phyloP scores from a whole-genome alignment of 2,113 vertebrate species.

The Pandion haliaetus region DNA sequence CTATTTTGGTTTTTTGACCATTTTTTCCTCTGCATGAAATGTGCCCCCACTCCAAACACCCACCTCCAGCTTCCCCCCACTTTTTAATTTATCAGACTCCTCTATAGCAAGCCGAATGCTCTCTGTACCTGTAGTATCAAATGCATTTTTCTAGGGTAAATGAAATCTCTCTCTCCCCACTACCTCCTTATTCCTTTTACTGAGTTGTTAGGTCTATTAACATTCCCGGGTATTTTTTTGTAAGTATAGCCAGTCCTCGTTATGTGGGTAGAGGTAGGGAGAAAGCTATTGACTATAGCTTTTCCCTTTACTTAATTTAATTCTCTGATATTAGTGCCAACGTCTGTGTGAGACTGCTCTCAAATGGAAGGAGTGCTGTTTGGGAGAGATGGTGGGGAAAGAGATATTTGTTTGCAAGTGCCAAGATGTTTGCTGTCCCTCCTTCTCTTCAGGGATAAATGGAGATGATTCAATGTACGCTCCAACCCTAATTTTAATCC shows the following conservation, averaged over 20 bases:
- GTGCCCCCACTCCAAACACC: background rate
- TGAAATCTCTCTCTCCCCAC: background rate
- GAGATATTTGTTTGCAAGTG: background rate
- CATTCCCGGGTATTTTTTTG: background rate
- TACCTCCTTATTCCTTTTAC: background rate
- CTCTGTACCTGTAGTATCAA: background rate
- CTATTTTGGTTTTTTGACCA: background rate
- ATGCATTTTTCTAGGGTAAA: background rate
- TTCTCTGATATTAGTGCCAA: background rate
- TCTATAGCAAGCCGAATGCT: background rate
- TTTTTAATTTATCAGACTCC: background rate
- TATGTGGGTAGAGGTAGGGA: background rate
- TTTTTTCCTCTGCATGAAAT: background rate
- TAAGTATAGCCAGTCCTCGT: background rate
- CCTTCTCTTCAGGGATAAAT: conserved; percentile 17
- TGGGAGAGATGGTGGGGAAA: background rate
- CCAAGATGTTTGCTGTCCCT: background rate
- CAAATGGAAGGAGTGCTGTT: background rate
- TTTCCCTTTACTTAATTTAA: background rate
- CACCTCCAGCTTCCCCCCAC: background rate
- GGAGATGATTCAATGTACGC: background rate
- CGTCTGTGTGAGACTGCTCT: background rate
- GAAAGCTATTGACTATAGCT: background rate
- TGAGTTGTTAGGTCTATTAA: background rate
- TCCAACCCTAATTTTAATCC: conserved; percentile 10